Evolutionary conservation across 2,113 vertebrate species (phyloP).

Genomic region (Ailuropoda melanoleuca): DNA sequence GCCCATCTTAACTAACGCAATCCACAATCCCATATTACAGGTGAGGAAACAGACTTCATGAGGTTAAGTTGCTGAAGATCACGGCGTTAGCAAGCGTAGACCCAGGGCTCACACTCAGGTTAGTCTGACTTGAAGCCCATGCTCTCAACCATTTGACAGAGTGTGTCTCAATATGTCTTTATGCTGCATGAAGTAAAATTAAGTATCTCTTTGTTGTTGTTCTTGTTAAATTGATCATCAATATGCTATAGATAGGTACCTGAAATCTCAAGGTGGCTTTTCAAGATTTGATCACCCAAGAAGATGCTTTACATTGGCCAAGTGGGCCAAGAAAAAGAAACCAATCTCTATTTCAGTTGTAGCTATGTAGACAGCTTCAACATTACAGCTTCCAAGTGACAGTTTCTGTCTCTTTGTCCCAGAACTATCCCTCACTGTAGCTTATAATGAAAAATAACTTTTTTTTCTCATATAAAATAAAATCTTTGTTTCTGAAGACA

Average conservation of each 20-base stretch:
- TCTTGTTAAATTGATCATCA: background rate
- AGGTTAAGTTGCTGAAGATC: background rate
- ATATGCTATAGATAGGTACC: background rate
- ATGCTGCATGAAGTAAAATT: background rate
- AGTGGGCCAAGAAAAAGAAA: background rate
- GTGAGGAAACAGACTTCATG: background rate
- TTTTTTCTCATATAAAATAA: slow-evolving; percentile 29
- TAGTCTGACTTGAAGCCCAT: background rate
- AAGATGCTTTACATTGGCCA: background rate
- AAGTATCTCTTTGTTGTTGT: background rate
- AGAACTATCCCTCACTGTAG: background rate
- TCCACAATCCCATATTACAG: background rate
- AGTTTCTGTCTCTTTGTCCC: slow-evolving; percentile 2
- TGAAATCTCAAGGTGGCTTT: background rate
- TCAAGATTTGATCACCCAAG: background rate
- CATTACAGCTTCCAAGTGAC: background rate
- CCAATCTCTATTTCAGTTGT: background rate
- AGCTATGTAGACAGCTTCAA: background rate
- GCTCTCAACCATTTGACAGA: background rate
- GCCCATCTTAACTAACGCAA: background rate
- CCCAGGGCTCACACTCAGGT: background rate
- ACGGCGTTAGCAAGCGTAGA: background rate
- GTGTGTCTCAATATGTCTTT: background rate
- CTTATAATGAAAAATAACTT: slow-evolving; percentile 33
- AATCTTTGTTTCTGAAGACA: slow-evolving; percentile 68